Base-by-base conservation (phyloP, 1,140 invertebrate genomes). In the Listronotus bonariensis region DNA sequence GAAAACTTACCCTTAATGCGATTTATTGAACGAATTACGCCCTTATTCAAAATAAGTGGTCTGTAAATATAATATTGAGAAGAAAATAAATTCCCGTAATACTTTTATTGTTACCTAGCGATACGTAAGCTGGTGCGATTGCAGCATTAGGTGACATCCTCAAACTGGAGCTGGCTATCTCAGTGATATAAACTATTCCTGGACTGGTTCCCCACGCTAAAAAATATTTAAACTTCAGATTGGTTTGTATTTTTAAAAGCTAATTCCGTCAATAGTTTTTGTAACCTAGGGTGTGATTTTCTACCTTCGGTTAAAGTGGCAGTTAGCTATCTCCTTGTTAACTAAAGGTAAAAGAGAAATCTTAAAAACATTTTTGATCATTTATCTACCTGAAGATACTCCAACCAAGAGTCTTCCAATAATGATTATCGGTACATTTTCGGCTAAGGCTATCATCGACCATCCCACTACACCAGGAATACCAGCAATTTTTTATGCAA, bases 361-460 rank as follows among this genome's bases (percentile, higher is more conserved):
- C 20, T 26, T 26, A 26, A 26, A 26, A 26, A 26, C 5, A 26
- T 9, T 36, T 42, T 52, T 3, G 14, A 12, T n/a, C 3, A 41
- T 15, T 15, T n/a, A n/a, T 15, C 71, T 76, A 81, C 81, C 78
- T 59, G 80, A 78, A 0, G 82, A 79, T n/a, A 85, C 55, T 1
- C 89, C 89, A 14, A 85, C 83, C 8, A 90, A 68, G n/a, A 89
- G 73, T 53, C 89, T 77, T 4, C 88, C 88, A 2, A 82, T 46
- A n/a, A 86, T 77, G 6, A 90, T 75, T 70, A 82, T 80, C 0
- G 74, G 64, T 15, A 84, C 65, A 69, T 81, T 80, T 3, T 65
- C 66, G 0, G 83, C 77, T 31, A 76, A 71, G 0, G 84, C 85
- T 26, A 90, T 86, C 2, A 86, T 63, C 0, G 85, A 70, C 85